Percentiles rank a stretch among this genome's conserved stretches.
Conservation (phyloP, 2,113 vertebrate genomes). For the Orthochromis malagaraziensis region DNA sequence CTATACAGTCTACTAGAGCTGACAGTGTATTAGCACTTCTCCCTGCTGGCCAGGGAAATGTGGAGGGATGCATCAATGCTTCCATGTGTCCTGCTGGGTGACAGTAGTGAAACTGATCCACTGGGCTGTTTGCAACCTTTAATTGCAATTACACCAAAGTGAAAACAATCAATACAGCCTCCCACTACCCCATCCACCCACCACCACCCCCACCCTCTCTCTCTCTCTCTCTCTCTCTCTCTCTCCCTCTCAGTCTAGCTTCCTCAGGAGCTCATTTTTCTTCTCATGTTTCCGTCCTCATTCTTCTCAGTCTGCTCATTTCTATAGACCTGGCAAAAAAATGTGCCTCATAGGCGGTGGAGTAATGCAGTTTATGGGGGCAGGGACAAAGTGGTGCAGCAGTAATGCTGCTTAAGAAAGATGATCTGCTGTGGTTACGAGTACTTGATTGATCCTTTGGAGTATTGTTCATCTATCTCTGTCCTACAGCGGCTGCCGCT, state of each 20-base stretch:
- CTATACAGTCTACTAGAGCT: background rate
- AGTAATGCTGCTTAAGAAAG: constrained; percentile 40
- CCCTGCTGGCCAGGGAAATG: constrained; percentile 7
- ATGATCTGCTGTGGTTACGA: constrained; percentile 55
- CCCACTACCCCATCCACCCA: background rate
- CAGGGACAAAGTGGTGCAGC: background rate
- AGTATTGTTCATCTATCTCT: constrained; percentile 54
- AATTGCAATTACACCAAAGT: constrained; percentile 72
- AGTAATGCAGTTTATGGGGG: background rate
- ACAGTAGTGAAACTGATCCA: constrained; percentile 59
- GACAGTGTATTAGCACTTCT: background rate
- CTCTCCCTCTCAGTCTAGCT: background rate
- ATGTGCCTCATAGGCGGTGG: background rate
- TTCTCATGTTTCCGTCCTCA: background rate
- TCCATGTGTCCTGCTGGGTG: constrained; percentile 33
- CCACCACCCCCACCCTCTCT: background rate
- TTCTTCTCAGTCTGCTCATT: background rate
- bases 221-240: background rate
- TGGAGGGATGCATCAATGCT: constrained; percentile 28
- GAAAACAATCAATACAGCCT: constrained; percentile 68
- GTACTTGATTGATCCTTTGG: constrained; percentile 59
- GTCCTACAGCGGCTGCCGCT: constrained; percentile 19
- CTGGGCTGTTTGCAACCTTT: constrained; percentile 59
- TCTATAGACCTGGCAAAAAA: background rate
- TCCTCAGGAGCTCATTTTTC: background rate